phyloP scores from a whole-genome alignment of 2,113 vertebrate genomes.

The Desmodus rotundus region DNA sequence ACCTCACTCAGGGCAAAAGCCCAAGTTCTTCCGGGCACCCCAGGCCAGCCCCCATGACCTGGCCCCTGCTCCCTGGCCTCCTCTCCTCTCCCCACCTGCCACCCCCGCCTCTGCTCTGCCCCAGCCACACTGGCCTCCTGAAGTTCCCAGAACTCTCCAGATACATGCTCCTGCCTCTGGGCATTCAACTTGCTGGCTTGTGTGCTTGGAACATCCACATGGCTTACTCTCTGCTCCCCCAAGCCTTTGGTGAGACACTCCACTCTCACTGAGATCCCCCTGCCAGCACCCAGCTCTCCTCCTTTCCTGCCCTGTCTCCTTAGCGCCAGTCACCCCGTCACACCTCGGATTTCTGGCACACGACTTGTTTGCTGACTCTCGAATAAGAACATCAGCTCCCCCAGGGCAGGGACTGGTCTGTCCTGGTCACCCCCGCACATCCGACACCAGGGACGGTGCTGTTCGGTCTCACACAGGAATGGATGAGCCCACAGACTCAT shows the following conservation, averaged over 20 bases:
- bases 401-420: neutral
- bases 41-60: too few species aligned
- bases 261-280: neutral
- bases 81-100: too few species aligned
- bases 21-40: neutral
- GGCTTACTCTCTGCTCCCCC: neutral
- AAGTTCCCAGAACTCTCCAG: neutral
- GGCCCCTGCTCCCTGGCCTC: neutral
- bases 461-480: too few species aligned
- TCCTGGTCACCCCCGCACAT: neutral
- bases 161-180: fast-evolving
- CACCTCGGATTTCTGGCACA: neutral
- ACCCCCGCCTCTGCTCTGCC: neutral
- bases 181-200: neutral
- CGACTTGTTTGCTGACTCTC: fast-evolving
- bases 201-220: too few species aligned
- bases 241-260: neutral
- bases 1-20: neutral
- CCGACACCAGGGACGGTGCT: too few species aligned
- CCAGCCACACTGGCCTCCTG: neutral
- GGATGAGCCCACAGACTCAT: too few species aligned
- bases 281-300: fast-evolving
- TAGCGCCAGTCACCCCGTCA: fast-evolving
- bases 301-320: neutral
- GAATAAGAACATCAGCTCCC: neutral